phyloP scores from a whole-genome alignment of 2,888 invertebrate genomes.

The Zygaena filipendulae region DNA sequence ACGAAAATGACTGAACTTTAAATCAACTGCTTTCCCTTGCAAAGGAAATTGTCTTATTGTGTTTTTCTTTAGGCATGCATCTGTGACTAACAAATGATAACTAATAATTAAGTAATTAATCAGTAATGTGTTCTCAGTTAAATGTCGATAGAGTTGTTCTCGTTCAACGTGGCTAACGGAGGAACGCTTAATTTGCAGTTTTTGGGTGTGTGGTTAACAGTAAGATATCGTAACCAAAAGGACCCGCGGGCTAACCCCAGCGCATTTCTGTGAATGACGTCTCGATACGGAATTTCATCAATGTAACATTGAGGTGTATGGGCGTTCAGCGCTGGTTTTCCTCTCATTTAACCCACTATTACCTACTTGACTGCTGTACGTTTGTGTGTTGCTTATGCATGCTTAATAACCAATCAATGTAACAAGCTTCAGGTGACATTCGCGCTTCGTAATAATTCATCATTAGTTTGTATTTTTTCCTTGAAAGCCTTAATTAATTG shows the following conservation, averaged over 20 bases:
- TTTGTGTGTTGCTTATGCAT: constrained; percentile 16
- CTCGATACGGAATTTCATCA: constrained; percentile 36
- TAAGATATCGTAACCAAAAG: constrained; percentile 98
- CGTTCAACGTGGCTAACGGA: constrained; percentile 56
- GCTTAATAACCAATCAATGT: constrained; percentile 10
- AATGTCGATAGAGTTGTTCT: too few species aligned
- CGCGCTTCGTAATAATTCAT: too few species aligned
- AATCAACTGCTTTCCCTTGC: too few species aligned
- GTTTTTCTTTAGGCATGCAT: neutral
- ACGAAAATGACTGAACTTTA: too few species aligned
- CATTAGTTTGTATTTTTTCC: too few species aligned
- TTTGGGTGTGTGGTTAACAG: constrained; percentile 96
- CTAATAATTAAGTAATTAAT: too few species aligned
- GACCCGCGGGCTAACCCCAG: constrained; percentile 96
- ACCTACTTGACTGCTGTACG: constrained; percentile 1
- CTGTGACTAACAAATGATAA: constrained; percentile 3
- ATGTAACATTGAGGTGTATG: constrained; percentile 54
- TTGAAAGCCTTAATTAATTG: too few species aligned
- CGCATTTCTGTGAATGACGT: constrained; percentile 90
- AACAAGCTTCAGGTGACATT: too few species aligned
- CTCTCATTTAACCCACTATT: constrained; percentile 1
- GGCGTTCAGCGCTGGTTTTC: constrained; percentile 36
- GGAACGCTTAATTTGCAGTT: constrained; percentile 76
- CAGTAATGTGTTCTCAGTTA: too few species aligned
- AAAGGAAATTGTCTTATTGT: too few species aligned